phyloP scores from a whole-genome alignment of 2,797 vertebrate genomes.

The Avahi laniger region DNA sequence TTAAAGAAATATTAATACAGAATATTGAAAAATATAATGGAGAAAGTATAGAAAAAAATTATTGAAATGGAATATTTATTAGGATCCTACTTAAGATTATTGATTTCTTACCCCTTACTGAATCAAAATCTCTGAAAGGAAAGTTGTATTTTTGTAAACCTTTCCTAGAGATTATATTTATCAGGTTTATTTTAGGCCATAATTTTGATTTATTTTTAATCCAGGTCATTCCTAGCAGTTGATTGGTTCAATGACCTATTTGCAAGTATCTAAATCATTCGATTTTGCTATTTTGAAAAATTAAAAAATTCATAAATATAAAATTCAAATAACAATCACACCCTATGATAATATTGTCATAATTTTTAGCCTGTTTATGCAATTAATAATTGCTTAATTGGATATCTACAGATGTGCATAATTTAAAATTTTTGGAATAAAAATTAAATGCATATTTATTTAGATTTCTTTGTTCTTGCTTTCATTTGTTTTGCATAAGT shows the following conservation, averaged over 20 bases:
- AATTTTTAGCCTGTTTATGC: conserved; percentile 38
- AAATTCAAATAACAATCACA: not conserved
- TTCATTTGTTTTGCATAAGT: conserved; percentile 49
- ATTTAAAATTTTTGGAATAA: conserved; percentile 40
- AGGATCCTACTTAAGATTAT: not conserved
- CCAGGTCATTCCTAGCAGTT: not conserved
- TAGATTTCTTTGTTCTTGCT: not conserved
- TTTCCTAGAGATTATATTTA: not conserved
- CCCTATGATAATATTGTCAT: conserved; percentile 14
- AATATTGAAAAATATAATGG: not conserved
- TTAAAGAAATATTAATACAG: not conserved
- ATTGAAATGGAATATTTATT: not conserved
- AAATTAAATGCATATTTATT: conserved; percentile 54
- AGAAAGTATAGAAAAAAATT: not conserved
- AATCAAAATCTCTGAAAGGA: conserved; percentile 12
- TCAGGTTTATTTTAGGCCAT: not conserved
- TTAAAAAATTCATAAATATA: not conserved
- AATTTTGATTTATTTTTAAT: conserved; percentile 3
- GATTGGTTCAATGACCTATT: not conserved
- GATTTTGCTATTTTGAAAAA: not conserved
- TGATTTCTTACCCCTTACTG: not conserved
- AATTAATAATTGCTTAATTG: conserved; percentile 58
- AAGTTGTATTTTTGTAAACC: not conserved
- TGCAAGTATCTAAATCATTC: not conserved
- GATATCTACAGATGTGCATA: conserved; percentile 53